Evolutionary conservation across 1,140 invertebrate species (phyloP), one percentile per base, ranked within the genome.

Genomic region (Leptinotarsa texana): DNA sequence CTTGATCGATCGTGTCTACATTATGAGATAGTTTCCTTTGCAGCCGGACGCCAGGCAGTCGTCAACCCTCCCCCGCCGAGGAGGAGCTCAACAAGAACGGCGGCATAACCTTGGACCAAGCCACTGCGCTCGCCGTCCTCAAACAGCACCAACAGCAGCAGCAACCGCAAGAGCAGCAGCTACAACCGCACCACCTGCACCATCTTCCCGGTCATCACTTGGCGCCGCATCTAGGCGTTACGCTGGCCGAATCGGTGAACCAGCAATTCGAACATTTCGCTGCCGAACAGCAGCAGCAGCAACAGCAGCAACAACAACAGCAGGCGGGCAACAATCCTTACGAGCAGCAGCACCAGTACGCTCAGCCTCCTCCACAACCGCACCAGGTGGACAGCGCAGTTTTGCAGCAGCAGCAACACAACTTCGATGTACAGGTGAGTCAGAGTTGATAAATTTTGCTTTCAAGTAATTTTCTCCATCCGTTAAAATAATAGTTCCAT

Each of bases 41-140:
- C 86, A 95, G 93, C 83, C 93, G 94, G 73, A 95, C 93, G 75
- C 93, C 93, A 5, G 94, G 94, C n/a, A 96, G 95, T 79, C 90
- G 94, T 81, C 95, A 97, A 83, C 95, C 94, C 22, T 96, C 95
- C 11, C 95, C 95, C 4, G 94, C 94, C 13, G 94, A 96, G 83
- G 95, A 96, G 80, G 93, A 95, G 76, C 86, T 91, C 62, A 90
- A 88, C 72, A 91, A 91, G 82, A 86, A 88, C n/a, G 88, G 88
- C 47, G 85, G 88, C 24, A 87, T 88, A 15, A 81, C 87, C 47
- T 80, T 89, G 65, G 88, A 87, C 71, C 87, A 85, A 11, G 87
- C 86, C 21, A 87, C 87, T 17, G 89, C 90, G 80, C 89, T 90
- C 75, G 87, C 88, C 78, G 85, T 88, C 84, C 85, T 88, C 82